Evolutionary conservation across 2,113 vertebrate genomes (phyloP), one percentile per base, ranked within the genome.

Genomic region (Mobula hypostoma): DNA sequence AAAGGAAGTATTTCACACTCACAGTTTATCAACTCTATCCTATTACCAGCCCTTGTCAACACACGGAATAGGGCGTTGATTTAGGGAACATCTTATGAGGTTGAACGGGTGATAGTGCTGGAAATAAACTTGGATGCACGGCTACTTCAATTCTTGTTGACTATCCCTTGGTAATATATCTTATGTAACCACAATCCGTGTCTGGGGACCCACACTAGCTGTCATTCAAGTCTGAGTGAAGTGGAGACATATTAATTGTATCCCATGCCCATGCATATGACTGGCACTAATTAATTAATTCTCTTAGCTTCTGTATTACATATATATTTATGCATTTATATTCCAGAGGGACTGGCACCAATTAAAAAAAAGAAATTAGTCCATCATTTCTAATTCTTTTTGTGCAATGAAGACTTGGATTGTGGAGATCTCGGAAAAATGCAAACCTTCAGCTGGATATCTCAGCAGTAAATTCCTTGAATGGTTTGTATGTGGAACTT

Each of bases 191-290:
- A 74, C 72, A 90, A 7, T 17, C n/a, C 66, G 29, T 32, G 61
- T 14, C n/a, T 32, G 2, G 61, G n/a, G 61, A 29, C 7, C 32
- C 61, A 66, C 58, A 32, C 61, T 61, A 29, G 5, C 56, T 12
- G 29, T 88, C 27, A 63, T 61, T 29, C 27, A 1, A 15, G 29
- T 66, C 61, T 90, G 85, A 90, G 17, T 32, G 83, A 58, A 88
- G 83, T 88, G n/a, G 29, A 90, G 63, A 29, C 85, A 17, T 29
- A 66, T 90, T 63, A 90, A 61, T 90, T 90, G 61, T 63, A 90
- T 32, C 29, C 85, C 85, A 90, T 90, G 61, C 85, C 85, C 85
- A 90, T 90, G 85, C 85, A 90, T 68, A n/a, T 90, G 14, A 90
- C 61, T 90, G 29, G 29, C 61, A 66, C n/a, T 66, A 90, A 32